phyloP scores from a whole-genome alignment of 2,797 vertebrate genomes.

The Poliocrania exsul region DNA sequence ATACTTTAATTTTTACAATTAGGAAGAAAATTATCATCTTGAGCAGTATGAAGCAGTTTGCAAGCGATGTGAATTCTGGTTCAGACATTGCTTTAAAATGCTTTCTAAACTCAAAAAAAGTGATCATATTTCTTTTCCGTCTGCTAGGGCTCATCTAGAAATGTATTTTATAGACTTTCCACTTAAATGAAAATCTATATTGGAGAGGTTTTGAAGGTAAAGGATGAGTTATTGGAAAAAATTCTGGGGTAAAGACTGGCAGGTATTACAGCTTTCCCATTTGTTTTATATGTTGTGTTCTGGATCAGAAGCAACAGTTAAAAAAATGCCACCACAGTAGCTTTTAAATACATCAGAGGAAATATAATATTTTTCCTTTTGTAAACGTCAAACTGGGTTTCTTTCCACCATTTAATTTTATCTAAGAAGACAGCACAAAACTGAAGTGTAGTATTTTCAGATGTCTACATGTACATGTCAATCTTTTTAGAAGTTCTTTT shows the following conservation, averaged over 20 bases:
- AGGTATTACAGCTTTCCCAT: background rate
- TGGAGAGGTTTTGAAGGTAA: background rate
- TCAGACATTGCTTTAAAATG: background rate
- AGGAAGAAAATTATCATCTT: background rate
- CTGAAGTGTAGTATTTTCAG: background rate
- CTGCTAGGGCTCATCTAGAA: background rate
- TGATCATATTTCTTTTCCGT: background rate
- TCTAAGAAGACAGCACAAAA: background rate
- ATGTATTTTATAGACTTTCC: background rate
- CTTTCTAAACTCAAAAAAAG: background rate
- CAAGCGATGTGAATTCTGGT: background rate
- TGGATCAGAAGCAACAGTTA: background rate
- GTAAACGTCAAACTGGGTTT: background rate
- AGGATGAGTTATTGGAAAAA: background rate
- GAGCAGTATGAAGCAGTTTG: background rate
- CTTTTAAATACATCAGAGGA: background rate
- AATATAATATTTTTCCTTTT: background rate
- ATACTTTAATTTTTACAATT: background rate
- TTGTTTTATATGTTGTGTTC: background rate
- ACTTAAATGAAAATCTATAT: background rate
- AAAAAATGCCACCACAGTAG: rapidly evolving
- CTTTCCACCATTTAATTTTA: background rate
- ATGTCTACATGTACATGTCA: background rate
- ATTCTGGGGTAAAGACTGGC: background rate
- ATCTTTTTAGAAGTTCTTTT: background rate